phyloP scores from a whole-genome alignment of 2,113 vertebrate species.

The Polypterus bichir region DNA sequence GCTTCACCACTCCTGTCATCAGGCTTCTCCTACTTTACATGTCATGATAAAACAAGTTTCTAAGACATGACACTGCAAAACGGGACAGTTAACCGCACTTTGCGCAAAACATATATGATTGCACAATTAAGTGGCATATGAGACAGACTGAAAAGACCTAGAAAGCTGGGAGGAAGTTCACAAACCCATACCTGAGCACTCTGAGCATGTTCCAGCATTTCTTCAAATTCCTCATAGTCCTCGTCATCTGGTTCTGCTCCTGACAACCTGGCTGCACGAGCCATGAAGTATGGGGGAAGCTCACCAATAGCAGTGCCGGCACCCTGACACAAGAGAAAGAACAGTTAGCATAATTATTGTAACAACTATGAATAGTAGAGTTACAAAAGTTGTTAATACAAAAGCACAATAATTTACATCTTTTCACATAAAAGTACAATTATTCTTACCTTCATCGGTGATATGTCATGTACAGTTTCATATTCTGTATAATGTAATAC shows the following conservation, averaged over 20 bases:
- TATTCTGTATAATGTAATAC: too few species aligned
- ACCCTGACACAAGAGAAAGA: conserved; percentile 53
- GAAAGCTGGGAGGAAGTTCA: neutral
- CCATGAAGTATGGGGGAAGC: conserved; percentile 95
- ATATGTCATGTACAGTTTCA: too few species aligned
- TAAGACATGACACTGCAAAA: neutral
- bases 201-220: conserved; percentile 76
- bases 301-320: conserved; percentile 95
- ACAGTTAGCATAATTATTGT: neutral
- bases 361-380: neutral
- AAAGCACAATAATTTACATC: too few species aligned
- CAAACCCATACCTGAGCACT: conserved; percentile 63
- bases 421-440: too few species aligned
- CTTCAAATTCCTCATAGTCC: conserved; percentile 82
- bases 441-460: too few species aligned
- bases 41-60: too few species aligned
- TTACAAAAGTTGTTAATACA: too few species aligned
- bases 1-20: too few species aligned
- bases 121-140: neutral
- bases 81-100: neutral
- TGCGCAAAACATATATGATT: neutral
- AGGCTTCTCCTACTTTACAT: too few species aligned
- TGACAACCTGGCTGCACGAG: conserved; percentile 83
- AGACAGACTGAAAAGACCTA: conserved; percentile 4
- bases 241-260: conserved; percentile 83